A percentile compares a stretch with the other conserved stretches of the same genome.
Evolutionary conservation across 2,888 invertebrate species (phyloP).

Genomic region (Trissoscelio sp.): DNA sequence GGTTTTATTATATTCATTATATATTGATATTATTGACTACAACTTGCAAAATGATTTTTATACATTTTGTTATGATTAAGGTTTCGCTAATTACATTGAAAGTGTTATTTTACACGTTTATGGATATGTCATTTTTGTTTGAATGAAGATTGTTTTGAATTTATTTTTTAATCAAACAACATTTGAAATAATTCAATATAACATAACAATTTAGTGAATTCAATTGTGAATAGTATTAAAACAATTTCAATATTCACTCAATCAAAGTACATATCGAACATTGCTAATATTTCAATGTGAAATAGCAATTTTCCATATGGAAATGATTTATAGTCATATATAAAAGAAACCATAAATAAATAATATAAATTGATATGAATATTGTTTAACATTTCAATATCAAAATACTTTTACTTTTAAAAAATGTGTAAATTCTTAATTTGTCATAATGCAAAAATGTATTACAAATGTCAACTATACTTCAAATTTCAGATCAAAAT

Average conservation of each 20-base stretch:
- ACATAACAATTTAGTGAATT: too few species aligned
- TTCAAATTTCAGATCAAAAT: too few species aligned
- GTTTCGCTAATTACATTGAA: slow-evolving; percentile 43
- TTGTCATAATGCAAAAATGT: too few species aligned
- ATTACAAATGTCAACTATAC: background rate
- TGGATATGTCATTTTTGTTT: slow-evolving; percentile 17
- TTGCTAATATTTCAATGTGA: slow-evolving; percentile 38
- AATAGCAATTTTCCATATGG: slow-evolving; percentile 17
- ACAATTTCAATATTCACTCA: slow-evolving; percentile 24
- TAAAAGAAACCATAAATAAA: background rate
- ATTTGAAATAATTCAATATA: background rate
- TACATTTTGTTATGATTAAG: slow-evolving; percentile 21
- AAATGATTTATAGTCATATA: background rate
- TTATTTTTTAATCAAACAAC: background rate
- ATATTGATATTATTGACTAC: slow-evolving; percentile 36
- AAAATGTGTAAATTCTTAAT: background rate
- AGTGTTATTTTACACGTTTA: slow-evolving; percentile 36
- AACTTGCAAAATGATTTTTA: slow-evolving; percentile 33
- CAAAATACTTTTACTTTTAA: background rate
- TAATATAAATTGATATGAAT: background rate
- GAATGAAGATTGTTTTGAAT: slow-evolving; percentile 8
- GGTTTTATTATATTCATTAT: slow-evolving; percentile 4
- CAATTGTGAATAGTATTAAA: too few species aligned
- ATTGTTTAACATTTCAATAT: background rate
- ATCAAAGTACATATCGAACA: slow-evolving; percentile 11